Evolutionary conservation across 2,797 vertebrate species (phyloP).

Genomic region (Bufotes viridis): DNA sequence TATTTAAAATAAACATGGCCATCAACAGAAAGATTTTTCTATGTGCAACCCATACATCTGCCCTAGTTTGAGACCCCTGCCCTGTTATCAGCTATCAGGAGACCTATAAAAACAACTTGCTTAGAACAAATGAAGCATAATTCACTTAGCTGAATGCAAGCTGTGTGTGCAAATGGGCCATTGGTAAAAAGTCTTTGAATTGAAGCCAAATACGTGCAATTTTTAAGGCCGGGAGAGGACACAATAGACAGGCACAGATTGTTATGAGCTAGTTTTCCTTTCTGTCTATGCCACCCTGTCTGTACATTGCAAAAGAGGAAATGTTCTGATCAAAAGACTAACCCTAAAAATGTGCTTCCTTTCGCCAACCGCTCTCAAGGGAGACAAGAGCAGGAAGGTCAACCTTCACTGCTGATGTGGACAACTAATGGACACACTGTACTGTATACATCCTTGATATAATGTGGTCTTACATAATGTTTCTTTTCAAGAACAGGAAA

Average conservation of each 20-base stretch:
- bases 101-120: background rate
- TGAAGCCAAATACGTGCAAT: slow-evolving; percentile 35
- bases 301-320: slow-evolving; percentile 46
- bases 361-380: slow-evolving; percentile 33
- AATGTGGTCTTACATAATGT: background rate
- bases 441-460: background rate
- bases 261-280: slow-evolving; percentile 48
- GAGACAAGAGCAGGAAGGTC: slow-evolving; percentile 36
- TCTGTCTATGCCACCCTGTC: slow-evolving; percentile 53
- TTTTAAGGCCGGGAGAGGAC: slow-evolving; percentile 4
- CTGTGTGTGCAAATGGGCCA: background rate
- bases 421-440: background rate
- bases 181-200: slow-evolving; percentile 27
- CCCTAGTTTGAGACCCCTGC: too few species aligned
- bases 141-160: background rate
- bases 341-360: slow-evolving; percentile 11
- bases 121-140: background rate
- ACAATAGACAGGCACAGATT: slow-evolving; percentile 50
- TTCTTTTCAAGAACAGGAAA: background rate
- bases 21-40: too few species aligned
- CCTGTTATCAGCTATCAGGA: background rate
- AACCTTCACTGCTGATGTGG: background rate
- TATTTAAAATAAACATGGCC: too few species aligned
- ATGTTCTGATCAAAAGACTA: slow-evolving; percentile 46
- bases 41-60: too few species aligned